Evolutionary conservation across 2,113 vertebrate species (phyloP), one percentile per base, ranked within the genome.

Genomic region (Bujurquina vittata): DNA sequence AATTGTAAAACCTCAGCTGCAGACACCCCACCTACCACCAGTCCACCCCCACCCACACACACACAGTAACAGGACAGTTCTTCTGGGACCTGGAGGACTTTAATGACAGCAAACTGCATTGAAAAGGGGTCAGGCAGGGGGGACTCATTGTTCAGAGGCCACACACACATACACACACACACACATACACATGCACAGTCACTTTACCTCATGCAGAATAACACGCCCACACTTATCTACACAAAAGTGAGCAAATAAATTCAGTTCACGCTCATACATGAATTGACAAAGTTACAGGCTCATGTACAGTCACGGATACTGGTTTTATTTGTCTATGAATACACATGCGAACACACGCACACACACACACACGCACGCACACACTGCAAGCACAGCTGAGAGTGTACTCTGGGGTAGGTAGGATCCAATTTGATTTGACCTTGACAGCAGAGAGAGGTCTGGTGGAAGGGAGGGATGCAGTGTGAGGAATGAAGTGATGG

Each of bases 381-480:
- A 8, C 26, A 57, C 43, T 1, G 8, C 46, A 77, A 55, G 26
- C 73, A 31, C 72, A 76, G 56, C 72, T 0, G 22, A 85, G 80
- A 86, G 84, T 77, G 75, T 78, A 95, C 23, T 93, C 91, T 93
- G 91, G 93, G 94, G 94, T 95, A 95, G 95, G 86, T 96, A 95
- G 95, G 96, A 96, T 85, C 91, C 95, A 95, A 96, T 95, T 95
- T 93, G 93, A 96, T 95, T 95, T 93, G 96, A 98, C 97, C 97
- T 99, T 98, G 97, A 96, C 94, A 94, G 81, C 67, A 91, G 79
- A 79, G 6, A 54, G 84, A 69, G 80, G 67, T 81, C 20, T 79
- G 81, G 55, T 65, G 76, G 67, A 84, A 85, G 57, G 76, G 85
- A 80, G 65, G 91, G 89, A 82, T 84, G 62, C 52, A 60, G 89